Evolutionary conservation across 2,113 vertebrate species (phyloP).

Genomic region (Tyto alba): DNA sequence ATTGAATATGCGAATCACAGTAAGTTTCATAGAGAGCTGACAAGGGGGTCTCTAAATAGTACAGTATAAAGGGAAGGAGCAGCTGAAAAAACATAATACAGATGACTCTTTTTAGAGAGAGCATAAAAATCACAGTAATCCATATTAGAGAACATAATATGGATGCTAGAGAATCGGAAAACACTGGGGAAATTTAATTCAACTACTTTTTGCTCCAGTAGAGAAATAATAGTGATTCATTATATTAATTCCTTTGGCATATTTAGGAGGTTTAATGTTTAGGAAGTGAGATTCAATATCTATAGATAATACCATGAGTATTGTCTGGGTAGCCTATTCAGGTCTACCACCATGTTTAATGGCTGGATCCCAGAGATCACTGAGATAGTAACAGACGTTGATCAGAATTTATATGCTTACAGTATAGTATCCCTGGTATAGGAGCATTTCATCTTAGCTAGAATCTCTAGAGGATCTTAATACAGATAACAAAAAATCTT

Average conservation of each 20-base stretch:
- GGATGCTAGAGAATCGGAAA: neutral
- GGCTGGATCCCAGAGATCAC: neutral
- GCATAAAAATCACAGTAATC: neutral
- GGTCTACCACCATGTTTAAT: neutral
- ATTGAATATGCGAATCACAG: neutral
- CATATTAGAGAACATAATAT: neutral
- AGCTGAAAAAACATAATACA: neutral
- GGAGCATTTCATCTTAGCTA: neutral
- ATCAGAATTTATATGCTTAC: neutral
- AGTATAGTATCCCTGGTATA: neutral
- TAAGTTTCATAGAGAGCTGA: neutral
- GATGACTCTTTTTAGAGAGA: neutral
- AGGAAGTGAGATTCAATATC: neutral
- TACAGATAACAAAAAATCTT: neutral
- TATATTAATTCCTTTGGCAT: neutral
- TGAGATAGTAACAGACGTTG: neutral
- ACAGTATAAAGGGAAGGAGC: neutral
- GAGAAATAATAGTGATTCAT: neutral
- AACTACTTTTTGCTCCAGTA: neutral
- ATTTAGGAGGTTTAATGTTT: neutral
- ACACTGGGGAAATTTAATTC: conserved; percentile 18
- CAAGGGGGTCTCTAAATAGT: neutral
- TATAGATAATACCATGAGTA: neutral
- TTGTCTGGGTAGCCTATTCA: neutral
- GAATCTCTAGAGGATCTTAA: neutral